phyloP scores from a whole-genome alignment of 2,888 invertebrate species.

The Neoitamus cyanurus region DNA sequence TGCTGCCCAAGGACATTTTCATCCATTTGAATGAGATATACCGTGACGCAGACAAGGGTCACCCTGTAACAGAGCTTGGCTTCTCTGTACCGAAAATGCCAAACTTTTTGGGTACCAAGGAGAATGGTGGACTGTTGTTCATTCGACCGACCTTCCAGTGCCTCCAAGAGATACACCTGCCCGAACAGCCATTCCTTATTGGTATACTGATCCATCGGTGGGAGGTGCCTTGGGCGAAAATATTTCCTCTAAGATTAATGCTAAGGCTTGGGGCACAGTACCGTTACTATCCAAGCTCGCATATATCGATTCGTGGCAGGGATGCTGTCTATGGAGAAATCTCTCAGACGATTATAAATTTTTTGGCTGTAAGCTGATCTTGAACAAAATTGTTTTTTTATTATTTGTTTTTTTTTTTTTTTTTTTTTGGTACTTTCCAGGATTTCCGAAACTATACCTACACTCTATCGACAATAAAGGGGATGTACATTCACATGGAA shows the following conservation, averaged over 20 bases:
- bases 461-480: constrained; percentile 79
- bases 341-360: constrained; percentile 88
- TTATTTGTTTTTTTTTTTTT: constrained; percentile 7
- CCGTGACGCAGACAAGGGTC: constrained; percentile 75
- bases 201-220: constrained; percentile 81
- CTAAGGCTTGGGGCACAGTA: constrained; percentile 85
- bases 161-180: constrained; percentile 78
- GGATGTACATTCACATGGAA: constrained; percentile 84
- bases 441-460: constrained; percentile 88
- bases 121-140: constrained; percentile 85
- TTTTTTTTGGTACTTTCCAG: constrained; percentile 65
- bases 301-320: constrained; percentile 80
- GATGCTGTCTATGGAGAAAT: constrained; percentile 86
- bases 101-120: constrained; percentile 74
- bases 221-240: constrained; percentile 73
- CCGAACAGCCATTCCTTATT: constrained; percentile 79
- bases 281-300: constrained; percentile 86
- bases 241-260: constrained; percentile 79
- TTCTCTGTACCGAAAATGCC: constrained; percentile 69
- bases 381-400: neutral
- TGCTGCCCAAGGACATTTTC: constrained; percentile 79
- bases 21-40: constrained; percentile 79
- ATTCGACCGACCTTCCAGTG: constrained; percentile 85
- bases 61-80: constrained; percentile 77
- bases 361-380: constrained; percentile 72